Percentiles rank a stretch among this genome's conserved stretches.
phyloP scores from a whole-genome alignment of 2,888 invertebrate species.

The Dromius quadrimaculatus region DNA sequence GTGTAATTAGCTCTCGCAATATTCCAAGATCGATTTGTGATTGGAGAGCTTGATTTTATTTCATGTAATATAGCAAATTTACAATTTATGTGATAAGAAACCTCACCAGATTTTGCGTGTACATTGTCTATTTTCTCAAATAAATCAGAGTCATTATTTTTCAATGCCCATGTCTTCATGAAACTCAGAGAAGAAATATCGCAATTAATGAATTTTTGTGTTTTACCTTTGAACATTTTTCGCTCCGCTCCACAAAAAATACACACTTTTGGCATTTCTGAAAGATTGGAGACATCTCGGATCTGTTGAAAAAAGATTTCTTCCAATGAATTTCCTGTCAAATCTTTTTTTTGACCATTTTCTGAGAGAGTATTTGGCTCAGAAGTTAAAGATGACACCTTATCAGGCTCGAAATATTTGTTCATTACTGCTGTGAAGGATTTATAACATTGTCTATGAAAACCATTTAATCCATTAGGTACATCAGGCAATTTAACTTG shows the following conservation, averaged over 20 bases:
- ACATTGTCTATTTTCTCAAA: background rate
- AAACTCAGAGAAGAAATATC: background rate
- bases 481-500: background rate
- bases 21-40: too few relatives aligned
- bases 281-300: background rate
- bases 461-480: background rate
- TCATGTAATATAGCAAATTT: too few relatives aligned
- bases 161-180: background rate
- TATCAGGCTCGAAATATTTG: background rate
- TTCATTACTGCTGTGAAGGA: background rate
- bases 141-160: background rate
- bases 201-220: background rate
- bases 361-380: background rate
- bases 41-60: too few relatives aligned
- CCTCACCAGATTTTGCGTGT: background rate
- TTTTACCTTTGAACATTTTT: background rate
- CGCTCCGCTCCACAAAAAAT: background rate
- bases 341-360: too few relatives aligned
- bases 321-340: background rate
- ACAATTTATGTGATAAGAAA: too few relatives aligned
- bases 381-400: background rate
- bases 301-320: background rate
- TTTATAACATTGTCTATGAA: background rate
- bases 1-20: too few relatives aligned
- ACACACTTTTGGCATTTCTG: background rate